Evolutionary conservation across 2,113 vertebrate genomes (phyloP).

Genomic region (Rhinolophus sinicus): DNA sequence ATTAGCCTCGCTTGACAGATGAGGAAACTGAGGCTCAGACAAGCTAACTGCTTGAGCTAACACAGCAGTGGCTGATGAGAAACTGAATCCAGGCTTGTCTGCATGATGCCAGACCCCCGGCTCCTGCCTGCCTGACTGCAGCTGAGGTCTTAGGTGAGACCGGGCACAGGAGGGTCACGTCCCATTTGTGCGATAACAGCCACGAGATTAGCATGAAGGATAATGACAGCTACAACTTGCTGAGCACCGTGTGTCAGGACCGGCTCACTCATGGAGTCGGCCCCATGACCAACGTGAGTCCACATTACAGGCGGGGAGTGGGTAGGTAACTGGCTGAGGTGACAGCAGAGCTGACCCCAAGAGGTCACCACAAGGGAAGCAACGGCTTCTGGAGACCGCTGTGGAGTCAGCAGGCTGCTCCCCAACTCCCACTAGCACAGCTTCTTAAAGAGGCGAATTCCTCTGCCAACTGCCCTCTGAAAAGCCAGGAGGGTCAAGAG

Average conservation of each 20-base stretch:
- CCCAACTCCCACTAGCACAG: background rate
- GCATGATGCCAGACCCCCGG: background rate
- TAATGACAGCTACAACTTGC: background rate
- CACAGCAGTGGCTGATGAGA: background rate
- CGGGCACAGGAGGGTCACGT: background rate
- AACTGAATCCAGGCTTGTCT: background rate
- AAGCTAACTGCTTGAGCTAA: background rate
- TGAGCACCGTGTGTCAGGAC: accelerated
- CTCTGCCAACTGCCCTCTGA: background rate
- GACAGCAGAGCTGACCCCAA: accelerated
- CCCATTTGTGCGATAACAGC: background rate
- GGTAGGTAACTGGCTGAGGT: no score
- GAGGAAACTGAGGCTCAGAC: background rate
- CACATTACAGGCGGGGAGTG: background rate
- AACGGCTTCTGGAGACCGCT: background rate
- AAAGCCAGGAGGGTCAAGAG: background rate
- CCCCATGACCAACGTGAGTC: accelerated
- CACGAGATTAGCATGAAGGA: accelerated
- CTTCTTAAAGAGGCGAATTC: background rate
- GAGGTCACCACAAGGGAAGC: background rate
- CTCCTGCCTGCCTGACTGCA: background rate
- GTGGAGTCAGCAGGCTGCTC: background rate
- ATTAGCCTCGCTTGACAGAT: no score
- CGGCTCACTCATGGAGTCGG: background rate
- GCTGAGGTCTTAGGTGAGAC: background rate